These are phyloP conservation scores for Scortum barcoo DNA, from an alignment of 2,113 vertebrate genomes.

Conservation along the genomic window DNA sequence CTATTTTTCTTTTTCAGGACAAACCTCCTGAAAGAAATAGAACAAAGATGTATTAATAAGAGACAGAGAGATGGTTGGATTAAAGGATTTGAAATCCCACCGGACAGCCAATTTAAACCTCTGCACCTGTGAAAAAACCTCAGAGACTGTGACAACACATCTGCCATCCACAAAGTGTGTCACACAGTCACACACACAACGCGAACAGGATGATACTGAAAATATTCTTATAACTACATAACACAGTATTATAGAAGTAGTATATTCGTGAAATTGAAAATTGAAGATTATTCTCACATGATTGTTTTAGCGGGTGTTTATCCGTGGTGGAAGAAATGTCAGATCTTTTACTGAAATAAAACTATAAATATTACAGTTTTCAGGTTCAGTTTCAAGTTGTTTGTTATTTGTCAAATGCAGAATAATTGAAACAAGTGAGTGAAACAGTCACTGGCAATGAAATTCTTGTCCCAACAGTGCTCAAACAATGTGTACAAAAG, in stretches of 20 bases:
- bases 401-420: too few relatives aligned
- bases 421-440: too few relatives aligned
- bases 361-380: too few relatives aligned
- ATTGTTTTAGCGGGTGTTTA: not conserved
- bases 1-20: not conserved
- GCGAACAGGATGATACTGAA: not conserved
- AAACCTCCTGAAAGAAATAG: constrained; percentile 39
- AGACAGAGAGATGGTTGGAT: constrained; percentile 68
- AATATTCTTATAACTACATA: not conserved
- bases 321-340: too few relatives aligned
- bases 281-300: too few relatives aligned
- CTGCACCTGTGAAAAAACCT: constrained; percentile 56
- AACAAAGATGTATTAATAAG: constrained; percentile 59
- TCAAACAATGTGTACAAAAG: too few relatives aligned
- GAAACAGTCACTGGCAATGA: too few relatives aligned
- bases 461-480: too few relatives aligned
- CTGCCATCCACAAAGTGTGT: constrained; percentile 35
- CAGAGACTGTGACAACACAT: constrained; percentile 33
- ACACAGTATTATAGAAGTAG: not conserved
- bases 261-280: not conserved
- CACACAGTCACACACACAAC: constrained; percentile 30
- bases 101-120: constrained; percentile 41
- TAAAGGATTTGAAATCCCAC: constrained; percentile 69
- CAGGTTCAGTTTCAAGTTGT: too few relatives aligned
- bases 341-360: too few relatives aligned